phyloP scores from a whole-genome alignment of 2,888 invertebrate species.

The Amiota minor region DNA sequence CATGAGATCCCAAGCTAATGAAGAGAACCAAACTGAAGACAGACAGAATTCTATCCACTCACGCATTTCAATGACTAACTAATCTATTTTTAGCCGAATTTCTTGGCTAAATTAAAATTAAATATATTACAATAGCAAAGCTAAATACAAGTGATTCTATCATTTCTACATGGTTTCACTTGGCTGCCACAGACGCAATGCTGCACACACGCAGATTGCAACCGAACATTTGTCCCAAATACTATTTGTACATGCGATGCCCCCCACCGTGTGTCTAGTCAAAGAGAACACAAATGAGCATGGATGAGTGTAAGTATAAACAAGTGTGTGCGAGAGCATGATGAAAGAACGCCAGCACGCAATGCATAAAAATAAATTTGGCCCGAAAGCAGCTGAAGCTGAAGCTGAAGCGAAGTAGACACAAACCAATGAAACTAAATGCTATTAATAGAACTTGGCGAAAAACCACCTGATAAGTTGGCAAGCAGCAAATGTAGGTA shows the following conservation, averaged over 20 bases:
- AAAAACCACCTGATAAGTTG: slow-evolving; percentile 63
- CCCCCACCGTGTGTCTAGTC: not conserved
- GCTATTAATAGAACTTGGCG: slow-evolving; percentile 60
- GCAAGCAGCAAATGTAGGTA: slow-evolving; percentile 32
- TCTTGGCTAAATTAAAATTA: slow-evolving; percentile 62
- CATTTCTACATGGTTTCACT: not conserved
- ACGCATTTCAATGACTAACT: slow-evolving; percentile 58
- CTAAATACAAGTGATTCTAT: slow-evolving; percentile 13
- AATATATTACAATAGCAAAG: slow-evolving; percentile 42
- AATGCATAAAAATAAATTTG: slow-evolving; percentile 23
- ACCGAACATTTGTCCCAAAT: slow-evolving; percentile 10
- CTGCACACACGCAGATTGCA: not conserved
- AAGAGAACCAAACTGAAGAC: slow-evolving; percentile 5
- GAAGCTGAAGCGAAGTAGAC: not conserved
- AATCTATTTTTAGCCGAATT: slow-evolving; percentile 55
- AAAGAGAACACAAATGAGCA: not conserved
- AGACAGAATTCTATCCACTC: slow-evolving; percentile 26
- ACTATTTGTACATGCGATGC: not conserved
- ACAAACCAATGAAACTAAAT: slow-evolving; percentile 51
- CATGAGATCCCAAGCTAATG: too few species aligned
- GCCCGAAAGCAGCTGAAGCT: slow-evolving; percentile 16
- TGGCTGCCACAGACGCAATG: not conserved
- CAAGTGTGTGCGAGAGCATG: not conserved
- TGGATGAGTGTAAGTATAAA: too few species aligned
- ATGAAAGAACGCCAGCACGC: slow-evolving; percentile 6